Base-by-base conservation (phyloP, 1,140 invertebrate species). In the Pygmarrhopalites habei region DNA sequence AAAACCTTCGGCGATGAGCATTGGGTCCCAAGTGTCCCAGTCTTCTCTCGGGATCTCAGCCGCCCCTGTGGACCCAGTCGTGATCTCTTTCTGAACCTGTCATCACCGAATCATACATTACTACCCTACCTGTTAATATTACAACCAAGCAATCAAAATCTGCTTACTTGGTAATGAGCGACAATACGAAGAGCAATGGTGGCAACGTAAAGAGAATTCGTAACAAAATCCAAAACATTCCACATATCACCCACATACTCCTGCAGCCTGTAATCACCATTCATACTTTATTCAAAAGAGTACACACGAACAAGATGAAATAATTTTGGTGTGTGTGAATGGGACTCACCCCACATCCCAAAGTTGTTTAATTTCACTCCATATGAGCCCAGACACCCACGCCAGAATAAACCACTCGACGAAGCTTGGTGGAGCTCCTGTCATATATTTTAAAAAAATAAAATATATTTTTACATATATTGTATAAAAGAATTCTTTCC, bases 321-420 rank as follows among this genome's bases (percentile, higher is more conserved):
- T n/a, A n/a, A n/a, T n/a, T n/a, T n/a, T n/a, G n/a, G n/a, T n/a
- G n/a, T n/a, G n/a, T n/a, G n/a, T n/a, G n/a, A n/a, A n/a, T n/a
- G n/a, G n/a, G n/a, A n/a, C n/a, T n/a, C n/a, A n/a, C n/a, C 95
- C 95, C 65, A 95, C 90, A 76, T 97, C 92, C 94, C 95, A 98
- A 26, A 98, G 79, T 75, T 98, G 94, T 76, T 98, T 98, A 68
- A 98, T 92, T 79, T 98, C 95, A 68, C 92, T 94, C 95, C 95
- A 98, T 73, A 99, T 96, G 65, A 98, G 78, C 46, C 95, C 94
- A 88, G 76, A 85, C 58, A 95, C 90, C 89, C 91, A 95, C 26
- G 90, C 83, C 41, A 94, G 78, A 60, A 95, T 94, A 41, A 93
- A 82, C 82, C 89, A 90, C 78, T 95, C 95, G 0, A 98, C 85